Evolutionary conservation across 2,113 vertebrate species (phyloP), one percentile per base, ranked within the genome.

Genomic region (Coregonus clupeaformis): DNA sequence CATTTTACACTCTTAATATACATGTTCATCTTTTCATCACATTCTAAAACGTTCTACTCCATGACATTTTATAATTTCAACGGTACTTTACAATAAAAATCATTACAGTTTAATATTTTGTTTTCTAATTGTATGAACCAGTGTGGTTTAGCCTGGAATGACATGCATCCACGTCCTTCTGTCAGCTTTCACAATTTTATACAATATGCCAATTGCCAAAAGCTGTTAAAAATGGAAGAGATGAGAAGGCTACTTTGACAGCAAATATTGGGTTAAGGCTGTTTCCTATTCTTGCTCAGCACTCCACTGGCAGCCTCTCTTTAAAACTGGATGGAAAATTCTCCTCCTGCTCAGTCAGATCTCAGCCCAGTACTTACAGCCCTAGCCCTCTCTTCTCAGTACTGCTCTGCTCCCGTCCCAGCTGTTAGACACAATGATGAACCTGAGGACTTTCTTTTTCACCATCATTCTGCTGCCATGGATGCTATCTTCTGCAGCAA

Each of bases 181-280:
- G 36, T 36, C 36, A 36, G 14, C 3, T 49, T 36, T 36, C 36
- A 36, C 36, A 36, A 36, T 9, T 36, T 2, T 36, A 2, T 36
- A 36, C 47, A 49, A 16, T 13, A 45, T 55, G 16, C 16, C 16
- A 3, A 55, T 55, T 55, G 12, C 52, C 52, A 55, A 7, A 59
- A 20, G 20, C 57, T 59, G 57, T 59, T n/a, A 59, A 59, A 20
- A 49, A 20, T 6, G 0, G 6, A n/a, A 7, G 16, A 55, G 4
- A n/a, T 59, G 18, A 59, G 57, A 59, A 3, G 18, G 52, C 72
- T 68, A 16, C n/a, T 32, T 49, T 32, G 49, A 72, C 86, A 92
- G 95, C 89, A 87, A 81, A 83, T 77, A 89, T 92, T 93, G 96
- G 94, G 96, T 97, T 97, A 97, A 96, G 90, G 84, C 84, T 84